Percentiles rank a stretch among this genome's conserved stretches.
Conservation (phyloP, 2,113 vertebrate genomes). For the Apteryx owenii region DNA sequence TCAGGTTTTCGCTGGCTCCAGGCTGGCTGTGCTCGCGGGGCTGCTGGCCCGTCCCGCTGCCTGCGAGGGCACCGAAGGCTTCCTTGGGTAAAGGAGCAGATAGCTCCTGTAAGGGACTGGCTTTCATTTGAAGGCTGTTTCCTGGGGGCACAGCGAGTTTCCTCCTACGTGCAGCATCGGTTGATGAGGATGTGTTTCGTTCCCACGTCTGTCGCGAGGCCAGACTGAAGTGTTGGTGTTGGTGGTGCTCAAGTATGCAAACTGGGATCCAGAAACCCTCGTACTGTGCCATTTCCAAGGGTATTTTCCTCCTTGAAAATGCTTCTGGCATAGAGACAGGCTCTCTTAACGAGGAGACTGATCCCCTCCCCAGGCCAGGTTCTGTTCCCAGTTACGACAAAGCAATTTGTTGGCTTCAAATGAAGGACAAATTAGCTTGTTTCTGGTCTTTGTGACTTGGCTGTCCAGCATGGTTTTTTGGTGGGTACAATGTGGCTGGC, state of each 20-base stretch:
- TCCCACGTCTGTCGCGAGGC: background rate
- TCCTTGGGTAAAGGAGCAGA: background rate
- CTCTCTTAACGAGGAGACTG: background rate
- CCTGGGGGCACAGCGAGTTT: background rate
- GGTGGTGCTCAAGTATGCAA: background rate
- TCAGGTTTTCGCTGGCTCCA: background rate
- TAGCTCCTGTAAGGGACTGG: background rate
- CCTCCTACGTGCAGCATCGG: background rate
- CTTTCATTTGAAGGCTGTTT: background rate
- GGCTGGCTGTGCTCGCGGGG: background rate
- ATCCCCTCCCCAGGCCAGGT: background rate
- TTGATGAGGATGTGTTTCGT: background rate
- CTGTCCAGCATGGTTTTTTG: rapidly evolving
- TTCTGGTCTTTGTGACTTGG: background rate
- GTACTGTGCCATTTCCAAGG: background rate
- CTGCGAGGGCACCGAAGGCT: background rate
- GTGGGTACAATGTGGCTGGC: background rate
- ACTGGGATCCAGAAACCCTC: rapidly evolving
- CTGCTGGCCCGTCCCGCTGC: background rate
- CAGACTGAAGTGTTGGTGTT: background rate
- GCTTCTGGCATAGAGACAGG: rapidly evolving
- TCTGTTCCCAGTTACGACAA: background rate
- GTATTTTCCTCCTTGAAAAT: background rate
- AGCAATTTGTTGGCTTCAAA: background rate
- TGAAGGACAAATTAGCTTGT: background rate